Evolutionary conservation across 2,888 invertebrate genomes (phyloP).

Genomic region (Tanypteryx hageni): DNA sequence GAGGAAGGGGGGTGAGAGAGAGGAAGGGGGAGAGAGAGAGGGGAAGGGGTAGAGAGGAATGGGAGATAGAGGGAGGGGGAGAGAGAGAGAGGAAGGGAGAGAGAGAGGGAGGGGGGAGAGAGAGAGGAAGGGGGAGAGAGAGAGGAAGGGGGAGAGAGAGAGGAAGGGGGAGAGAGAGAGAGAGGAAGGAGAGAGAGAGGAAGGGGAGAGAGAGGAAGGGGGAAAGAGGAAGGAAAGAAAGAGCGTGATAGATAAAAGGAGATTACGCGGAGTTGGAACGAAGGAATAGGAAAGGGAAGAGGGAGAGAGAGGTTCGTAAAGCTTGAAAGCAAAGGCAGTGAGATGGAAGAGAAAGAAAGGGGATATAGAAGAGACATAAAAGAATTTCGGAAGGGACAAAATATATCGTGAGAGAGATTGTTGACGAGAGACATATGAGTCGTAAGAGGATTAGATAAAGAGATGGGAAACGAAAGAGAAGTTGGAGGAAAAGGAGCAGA

Average conservation of each 20-base stretch:
- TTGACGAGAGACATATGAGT: background rate
- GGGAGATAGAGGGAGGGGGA: background rate
- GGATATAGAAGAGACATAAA: background rate
- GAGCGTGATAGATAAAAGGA: background rate
- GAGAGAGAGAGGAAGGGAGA: background rate
- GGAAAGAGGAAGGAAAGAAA: background rate
- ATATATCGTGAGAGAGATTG: background rate
- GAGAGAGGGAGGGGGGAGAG: background rate
- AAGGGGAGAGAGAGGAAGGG: background rate
- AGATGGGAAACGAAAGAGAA: background rate
- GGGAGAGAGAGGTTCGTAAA: conserved; percentile 9
- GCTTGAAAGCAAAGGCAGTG: background rate
- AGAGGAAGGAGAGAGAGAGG: background rate
- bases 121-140: conserved; percentile 21
- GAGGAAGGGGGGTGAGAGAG: background rate
- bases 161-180: background rate
- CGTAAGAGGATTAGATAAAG: conserved; percentile 10
- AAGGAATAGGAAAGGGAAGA: background rate
- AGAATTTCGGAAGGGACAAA: background rate
- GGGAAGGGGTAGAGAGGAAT: no score
- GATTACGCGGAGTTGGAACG: background rate
- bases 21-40: background rate
- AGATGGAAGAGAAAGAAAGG: background rate
- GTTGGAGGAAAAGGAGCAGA: no score
- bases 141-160: conserved; percentile 18